Evolutionary conservation across 1,140 invertebrate genomes (phyloP), one percentile per base, ranked within the genome.

Genomic region (Diprion similis): DNA sequence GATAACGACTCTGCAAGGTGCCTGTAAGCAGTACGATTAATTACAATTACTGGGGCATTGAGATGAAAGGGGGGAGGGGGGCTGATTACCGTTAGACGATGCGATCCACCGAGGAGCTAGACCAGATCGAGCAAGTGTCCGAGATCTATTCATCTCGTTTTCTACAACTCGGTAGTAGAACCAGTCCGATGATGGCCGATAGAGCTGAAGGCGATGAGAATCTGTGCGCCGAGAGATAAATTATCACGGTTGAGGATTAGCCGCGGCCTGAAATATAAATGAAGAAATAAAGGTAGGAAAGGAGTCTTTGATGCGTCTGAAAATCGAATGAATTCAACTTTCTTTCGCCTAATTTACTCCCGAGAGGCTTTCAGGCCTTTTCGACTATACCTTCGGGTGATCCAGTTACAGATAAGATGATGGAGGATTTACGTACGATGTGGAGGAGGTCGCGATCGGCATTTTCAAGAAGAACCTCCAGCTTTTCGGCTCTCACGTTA

Each of bases 311-410:
- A 37, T 37, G 24, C 24, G 24, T 37, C 24, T 37, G 24, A 37
- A 17, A 59, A 59, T 59, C 51, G 51, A 59, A 59, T 59, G 51
- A 59, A 59, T 59, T 59, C 51, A 59, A 59, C 51, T 13, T 59
- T 6, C n/a, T 59, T 59, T 59, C 51, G 51, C 51, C 51, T 59
- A 59, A 59, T 59, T 59, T 59, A 59, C 51, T 59, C 51, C 6
- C 8, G 51, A 59, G 0, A 8, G 51, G 11, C 51, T 59, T 17
- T 13, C 4, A 59, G 51, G 24, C 6, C 24, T 37, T 37, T 37
- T 37, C 24, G 24, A 6, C 24, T 37, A n/a, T n/a, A 17, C 51
- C 51, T 17, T 13, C 51, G 51, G n/a, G n/a, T 59, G 11, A 17
- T 59, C 51, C 51, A 59, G 51, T 59, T 59, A 17, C n/a, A 59